These are phyloP conservation scores for Seriola dumerili DNA, from an alignment of 2,113 vertebrate genomes.

Conservation along the genomic window DNA sequence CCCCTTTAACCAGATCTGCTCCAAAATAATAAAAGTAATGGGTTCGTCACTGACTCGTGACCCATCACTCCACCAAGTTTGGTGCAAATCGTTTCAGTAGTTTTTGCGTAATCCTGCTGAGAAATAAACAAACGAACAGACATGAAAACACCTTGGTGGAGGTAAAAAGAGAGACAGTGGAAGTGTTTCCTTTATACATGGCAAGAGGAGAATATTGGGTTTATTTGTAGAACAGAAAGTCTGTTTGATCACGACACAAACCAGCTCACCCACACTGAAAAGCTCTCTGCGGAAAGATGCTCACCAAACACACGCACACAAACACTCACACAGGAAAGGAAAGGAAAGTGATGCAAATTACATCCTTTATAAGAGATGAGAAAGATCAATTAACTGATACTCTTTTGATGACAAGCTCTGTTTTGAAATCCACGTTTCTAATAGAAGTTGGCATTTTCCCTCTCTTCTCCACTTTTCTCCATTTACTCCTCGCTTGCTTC, in stretches of 20 bases:
- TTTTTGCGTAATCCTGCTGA: too few species aligned
- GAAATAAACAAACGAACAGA: too few species aligned
- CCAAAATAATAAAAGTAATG: too few species aligned
- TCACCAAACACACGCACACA: constrained; percentile 1
- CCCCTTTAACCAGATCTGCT: too few species aligned
- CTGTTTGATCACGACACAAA: constrained; percentile 6
- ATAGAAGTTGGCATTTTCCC: constrained; percentile 40
- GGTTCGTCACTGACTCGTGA: too few species aligned
- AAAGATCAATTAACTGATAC: constrained; percentile 42
- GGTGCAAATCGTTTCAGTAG: too few species aligned
- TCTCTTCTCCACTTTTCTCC: constrained; percentile 27
- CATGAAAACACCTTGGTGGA: too few species aligned
- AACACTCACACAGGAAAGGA: constrained; percentile 6
- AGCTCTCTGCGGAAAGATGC: not conserved
- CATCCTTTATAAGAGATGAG: constrained; percentile 56
- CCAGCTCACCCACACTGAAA: not conserved
- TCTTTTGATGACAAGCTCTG: constrained; percentile 20
- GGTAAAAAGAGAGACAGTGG: not conserved
- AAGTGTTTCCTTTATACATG: not conserved
- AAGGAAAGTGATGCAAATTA: constrained; percentile 54
- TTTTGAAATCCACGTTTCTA: constrained; percentile 49
- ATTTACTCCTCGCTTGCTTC: constrained; percentile 19
- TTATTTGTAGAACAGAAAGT: not conserved
- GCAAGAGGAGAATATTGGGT: not conserved
- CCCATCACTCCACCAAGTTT: too few species aligned